Evolutionary conservation across 2,113 vertebrate genomes (phyloP), one percentile per base, ranked within the genome.

Genomic region (Oreocharis arfaki): DNA sequence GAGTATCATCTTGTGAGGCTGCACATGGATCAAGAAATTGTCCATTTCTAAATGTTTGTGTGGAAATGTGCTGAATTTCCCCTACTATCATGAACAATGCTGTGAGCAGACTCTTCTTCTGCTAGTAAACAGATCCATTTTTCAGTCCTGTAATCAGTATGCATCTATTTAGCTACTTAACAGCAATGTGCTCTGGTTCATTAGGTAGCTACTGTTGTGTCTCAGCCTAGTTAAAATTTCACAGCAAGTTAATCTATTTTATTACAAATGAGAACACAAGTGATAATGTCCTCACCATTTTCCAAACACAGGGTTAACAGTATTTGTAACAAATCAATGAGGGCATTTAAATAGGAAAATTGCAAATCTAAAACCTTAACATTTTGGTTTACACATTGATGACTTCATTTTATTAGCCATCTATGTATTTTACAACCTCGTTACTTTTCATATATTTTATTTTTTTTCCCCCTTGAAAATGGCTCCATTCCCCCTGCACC

Each of bases 141-240:
- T 97, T 98, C 97, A 98, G 96, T 47, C 78, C 84, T 92, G 90
- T 98, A 98, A 98, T 98, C 97, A 98, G 96, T 96, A 95, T 98
- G 96, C 97, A 98, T 98, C 97, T 97, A 98, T 98, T 98, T 98
- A 98, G 97, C 97, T 98, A 97, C 97, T 98, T 98, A 98, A 97
- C 97, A 96, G 96, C 97, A 98, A 97, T 98, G 96, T 96, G 97
- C 87, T 97, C 95, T 87, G 98, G 90, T 98, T 98, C 98, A 98
- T 98, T 98, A 98, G 98, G 97, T 97, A 97, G 96, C 96, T 98
- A 98, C 97, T 98, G 97, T 98, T 97, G 97, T 98, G 98, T 97
- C 97, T 97, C 97, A 96, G 97, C 93, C 97, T 97, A 97, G 96
- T 97, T 98, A 98, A 98, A 97, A 97, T 97, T 98, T 98, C 98